Percentiles rank a stretch among this genome's conserved stretches.
phyloP scores from a whole-genome alignment of 2,888 invertebrate genomes.

The Nephrotoma guestfalica region DNA sequence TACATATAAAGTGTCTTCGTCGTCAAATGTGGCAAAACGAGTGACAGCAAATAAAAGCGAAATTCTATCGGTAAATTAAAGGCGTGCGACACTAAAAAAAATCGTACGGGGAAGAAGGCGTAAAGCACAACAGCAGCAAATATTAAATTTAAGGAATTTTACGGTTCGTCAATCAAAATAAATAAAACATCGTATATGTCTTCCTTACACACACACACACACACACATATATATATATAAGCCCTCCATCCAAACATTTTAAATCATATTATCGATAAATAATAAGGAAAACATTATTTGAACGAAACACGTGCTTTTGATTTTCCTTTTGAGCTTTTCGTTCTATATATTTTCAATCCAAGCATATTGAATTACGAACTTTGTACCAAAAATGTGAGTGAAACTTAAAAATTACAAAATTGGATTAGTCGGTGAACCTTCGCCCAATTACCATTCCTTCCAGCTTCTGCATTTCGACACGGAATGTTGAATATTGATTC shows the following conservation, averaged over 20 bases:
- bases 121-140: not conserved
- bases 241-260: not conserved
- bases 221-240: not conserved
- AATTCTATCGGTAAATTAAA: not conserved
- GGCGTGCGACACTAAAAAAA: not conserved
- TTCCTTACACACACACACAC: no score
- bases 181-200: not conserved
- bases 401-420: not conserved
- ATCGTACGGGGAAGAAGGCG: not conserved
- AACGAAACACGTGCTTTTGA: not conserved
- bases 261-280: not conserved
- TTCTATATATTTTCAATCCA: not conserved
- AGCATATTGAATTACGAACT: not conserved
- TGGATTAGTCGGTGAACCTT: not conserved
- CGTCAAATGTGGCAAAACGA: no score
- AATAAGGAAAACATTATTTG: not conserved
- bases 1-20: not conserved
- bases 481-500: no score
- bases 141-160: not conserved
- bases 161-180: not conserved
- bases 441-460: no score
- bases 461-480: no score
- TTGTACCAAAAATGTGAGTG: not conserved
- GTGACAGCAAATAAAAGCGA: not conserved
- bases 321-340: not conserved